Evolutionary conservation across 2,888 invertebrate genomes (phyloP).

Genomic region (Zygothrica quintamaculata): DNA sequence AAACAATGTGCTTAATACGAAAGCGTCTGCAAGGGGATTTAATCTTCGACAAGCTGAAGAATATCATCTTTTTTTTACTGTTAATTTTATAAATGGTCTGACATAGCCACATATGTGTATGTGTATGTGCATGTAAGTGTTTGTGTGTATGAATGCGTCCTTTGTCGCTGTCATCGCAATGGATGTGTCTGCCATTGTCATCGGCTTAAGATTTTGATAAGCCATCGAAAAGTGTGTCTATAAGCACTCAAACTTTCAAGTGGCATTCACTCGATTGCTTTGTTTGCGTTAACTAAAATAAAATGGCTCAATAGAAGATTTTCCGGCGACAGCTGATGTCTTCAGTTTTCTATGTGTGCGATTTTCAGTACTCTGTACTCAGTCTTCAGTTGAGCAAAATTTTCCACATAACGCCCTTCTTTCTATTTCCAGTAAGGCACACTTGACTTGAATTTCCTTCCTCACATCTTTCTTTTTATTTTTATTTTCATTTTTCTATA

Average conservation of each 20-base stretch:
- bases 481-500: conserved; percentile 40
- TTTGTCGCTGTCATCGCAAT: conserved; percentile 38
- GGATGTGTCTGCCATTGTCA: conserved; percentile 45
- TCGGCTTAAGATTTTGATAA: conserved; percentile 77
- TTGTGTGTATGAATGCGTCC: conserved; percentile 30
- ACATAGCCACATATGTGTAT: conserved; percentile 26
- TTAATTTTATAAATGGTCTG: conserved; percentile 62
- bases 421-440: conserved; percentile 3
- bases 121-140: conserved; percentile 15
- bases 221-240: conserved; percentile 75
- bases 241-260: conserved; percentile 67
- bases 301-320: conserved; percentile 64
- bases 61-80: conserved; percentile 40
- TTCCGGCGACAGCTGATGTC: conserved; percentile 57
- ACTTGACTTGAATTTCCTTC: conserved; percentile 22
- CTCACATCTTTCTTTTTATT: conserved; percentile 11
- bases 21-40: conserved; percentile 8
- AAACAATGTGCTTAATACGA: background rate
- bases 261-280: conserved; percentile 46
- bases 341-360: conserved; percentile 9
- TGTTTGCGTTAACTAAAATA: conserved; percentile 59
- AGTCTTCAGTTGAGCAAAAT: background rate
- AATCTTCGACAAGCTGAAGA: conserved; percentile 11
- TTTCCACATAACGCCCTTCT: background rate
- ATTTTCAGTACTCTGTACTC: no score